These are phyloP conservation scores for Helogale parvula DNA, from an alignment of 2,113 vertebrate genomes.

Conservation along the genomic window DNA sequence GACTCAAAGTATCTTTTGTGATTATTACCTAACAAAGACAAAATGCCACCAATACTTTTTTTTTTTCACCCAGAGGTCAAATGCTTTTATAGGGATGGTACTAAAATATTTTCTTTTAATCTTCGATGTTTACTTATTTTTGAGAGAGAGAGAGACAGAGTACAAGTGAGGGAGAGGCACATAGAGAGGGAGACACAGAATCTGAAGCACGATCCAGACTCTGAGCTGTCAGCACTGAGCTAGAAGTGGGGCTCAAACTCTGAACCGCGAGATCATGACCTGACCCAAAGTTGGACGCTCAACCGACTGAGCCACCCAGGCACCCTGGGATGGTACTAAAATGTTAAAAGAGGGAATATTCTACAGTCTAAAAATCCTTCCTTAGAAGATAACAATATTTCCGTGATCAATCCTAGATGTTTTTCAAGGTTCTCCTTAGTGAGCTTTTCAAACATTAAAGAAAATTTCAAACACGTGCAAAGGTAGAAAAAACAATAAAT, in stretches of 20 bases:
- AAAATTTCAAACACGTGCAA: slow-evolving; percentile 7
- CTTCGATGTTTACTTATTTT: too few species aligned
- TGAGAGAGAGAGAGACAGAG: too few species aligned
- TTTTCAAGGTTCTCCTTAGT: not conserved
- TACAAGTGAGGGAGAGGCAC: too few species aligned
- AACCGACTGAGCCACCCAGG: too few species aligned
- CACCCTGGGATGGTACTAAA: not conserved
- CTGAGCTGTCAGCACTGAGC: too few species aligned
- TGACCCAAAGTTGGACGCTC: too few species aligned
- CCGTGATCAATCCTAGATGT: not conserved
- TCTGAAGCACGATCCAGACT: too few species aligned
- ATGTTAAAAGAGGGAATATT: not conserved
- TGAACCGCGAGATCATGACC: too few species aligned
- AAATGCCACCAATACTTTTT: not conserved
- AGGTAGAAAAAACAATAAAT: not conserved
- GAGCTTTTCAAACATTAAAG: slow-evolving; percentile 10
- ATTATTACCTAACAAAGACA: slow-evolving; percentile 2
- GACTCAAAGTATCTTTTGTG: slow-evolving; percentile 17
- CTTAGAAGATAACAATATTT: not conserved
- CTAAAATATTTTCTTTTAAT: not conserved
- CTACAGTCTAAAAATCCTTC: not conserved
- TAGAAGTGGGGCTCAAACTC: too few species aligned
- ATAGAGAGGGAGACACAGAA: too few species aligned
- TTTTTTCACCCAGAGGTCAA: not conserved
- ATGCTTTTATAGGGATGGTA: not conserved